These are phyloP conservation scores for Drosophila mimetica DNA, from an alignment of 2,888 invertebrate species.

Conservation along the genomic window DNA sequence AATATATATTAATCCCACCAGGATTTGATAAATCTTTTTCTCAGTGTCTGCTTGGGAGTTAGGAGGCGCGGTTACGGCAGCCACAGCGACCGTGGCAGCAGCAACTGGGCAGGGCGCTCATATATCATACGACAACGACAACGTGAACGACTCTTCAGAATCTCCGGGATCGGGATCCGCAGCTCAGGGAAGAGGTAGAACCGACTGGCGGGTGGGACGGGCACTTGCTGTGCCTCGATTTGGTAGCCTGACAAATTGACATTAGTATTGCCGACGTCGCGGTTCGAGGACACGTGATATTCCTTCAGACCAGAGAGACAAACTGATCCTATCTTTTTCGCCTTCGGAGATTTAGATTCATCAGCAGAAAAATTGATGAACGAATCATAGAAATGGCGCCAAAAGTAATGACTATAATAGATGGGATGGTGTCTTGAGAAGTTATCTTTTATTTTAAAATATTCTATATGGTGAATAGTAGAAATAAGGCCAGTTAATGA, in stretches of 20 bases:
- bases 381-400: slow-evolving; percentile 6
- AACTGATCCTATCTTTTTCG: slow-evolving; percentile 50
- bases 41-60: slow-evolving; percentile 16
- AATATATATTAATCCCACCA: neutral
- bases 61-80: slow-evolving; percentile 70
- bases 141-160: slow-evolving; percentile 54
- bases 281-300: slow-evolving; percentile 59
- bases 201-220: slow-evolving; percentile 32
- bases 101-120: slow-evolving; percentile 67
- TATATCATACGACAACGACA: slow-evolving; percentile 71
- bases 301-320: slow-evolving; percentile 12
- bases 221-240: slow-evolving; percentile 60
- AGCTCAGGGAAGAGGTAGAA: slow-evolving; percentile 10
- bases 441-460: neutral
- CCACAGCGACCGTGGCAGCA: slow-evolving; percentile 27
- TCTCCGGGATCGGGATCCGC: slow-evolving; percentile 66
- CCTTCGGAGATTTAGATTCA: slow-evolving; percentile 1
- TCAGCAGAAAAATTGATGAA: slow-evolving; percentile 15
- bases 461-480: too few species aligned
- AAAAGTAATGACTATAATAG: neutral
- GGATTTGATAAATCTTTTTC: neutral
- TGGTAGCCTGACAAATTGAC: slow-evolving; percentile 77
- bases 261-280: slow-evolving; percentile 61
- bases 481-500: too few species aligned
- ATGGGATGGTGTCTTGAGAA: neutral